These are phyloP conservation scores for Dasypogon diadema DNA, from an alignment of 2,888 invertebrate species.

Conservation along the genomic window DNA sequence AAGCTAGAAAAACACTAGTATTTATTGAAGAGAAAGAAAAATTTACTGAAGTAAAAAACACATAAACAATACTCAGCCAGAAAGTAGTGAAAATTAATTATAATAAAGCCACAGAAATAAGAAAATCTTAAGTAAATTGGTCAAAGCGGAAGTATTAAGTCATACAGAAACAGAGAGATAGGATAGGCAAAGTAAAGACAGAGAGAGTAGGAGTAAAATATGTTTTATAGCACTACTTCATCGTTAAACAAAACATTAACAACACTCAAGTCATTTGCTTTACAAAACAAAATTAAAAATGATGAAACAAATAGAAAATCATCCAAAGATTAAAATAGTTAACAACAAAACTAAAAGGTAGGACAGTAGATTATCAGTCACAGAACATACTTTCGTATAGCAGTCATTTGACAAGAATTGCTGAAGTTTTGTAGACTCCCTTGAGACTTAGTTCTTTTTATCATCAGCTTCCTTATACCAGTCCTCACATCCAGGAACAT, in stretches of 20 bases:
- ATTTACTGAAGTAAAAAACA: too few relatives aligned
- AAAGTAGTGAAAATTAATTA: too few relatives aligned
- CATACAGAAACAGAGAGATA: slow-evolving; percentile 27
- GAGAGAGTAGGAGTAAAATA: slow-evolving; percentile 34
- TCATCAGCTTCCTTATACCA: slow-evolving; percentile 90
- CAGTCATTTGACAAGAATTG: slow-evolving; percentile 53
- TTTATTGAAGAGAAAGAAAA: too few relatives aligned
- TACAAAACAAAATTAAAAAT: slow-evolving; percentile 34
- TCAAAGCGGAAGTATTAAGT: slow-evolving; percentile 24
- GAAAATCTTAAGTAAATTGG: neutral
- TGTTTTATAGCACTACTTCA: slow-evolving; percentile 47
- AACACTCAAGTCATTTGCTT: slow-evolving; percentile 19
- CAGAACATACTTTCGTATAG: slow-evolving; percentile 53
- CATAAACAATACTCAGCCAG: neutral
- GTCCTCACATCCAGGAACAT: slow-evolving; percentile 91
- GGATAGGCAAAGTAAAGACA: slow-evolving; percentile 41
- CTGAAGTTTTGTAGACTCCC: slow-evolving; percentile 5
- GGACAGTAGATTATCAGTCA: slow-evolving; percentile 54
- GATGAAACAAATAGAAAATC: slow-evolving; percentile 50
- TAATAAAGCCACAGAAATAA: neutral
- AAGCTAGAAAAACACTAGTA: too few relatives aligned
- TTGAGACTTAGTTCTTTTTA: slow-evolving; percentile 64
- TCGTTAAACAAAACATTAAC: slow-evolving; percentile 45
- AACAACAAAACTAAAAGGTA: slow-evolving; percentile 54
- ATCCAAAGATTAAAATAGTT: slow-evolving; percentile 51